Conservation (phyloP, 2,113 vertebrate genomes). For the Geococcyx californianus region DNA sequence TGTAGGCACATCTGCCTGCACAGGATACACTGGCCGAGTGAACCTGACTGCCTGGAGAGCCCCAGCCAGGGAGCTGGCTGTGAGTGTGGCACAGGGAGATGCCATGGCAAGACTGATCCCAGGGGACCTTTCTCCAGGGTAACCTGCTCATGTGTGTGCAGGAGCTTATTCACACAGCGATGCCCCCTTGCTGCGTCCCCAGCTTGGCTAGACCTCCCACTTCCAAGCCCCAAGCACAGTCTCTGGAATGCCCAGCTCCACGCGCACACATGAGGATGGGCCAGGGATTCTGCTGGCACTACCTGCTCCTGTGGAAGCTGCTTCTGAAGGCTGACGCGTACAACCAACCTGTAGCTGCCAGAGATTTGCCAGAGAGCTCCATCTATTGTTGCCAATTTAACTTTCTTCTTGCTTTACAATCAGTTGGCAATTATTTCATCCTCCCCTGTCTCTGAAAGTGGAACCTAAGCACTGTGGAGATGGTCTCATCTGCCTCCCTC, state of each 20-base stretch:
- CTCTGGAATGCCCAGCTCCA: not conserved
- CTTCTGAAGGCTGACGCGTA: not conserved
- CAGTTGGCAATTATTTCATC: not conserved
- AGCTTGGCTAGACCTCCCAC: not conserved
- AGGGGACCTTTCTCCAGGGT: not conserved
- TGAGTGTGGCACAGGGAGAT: not conserved
- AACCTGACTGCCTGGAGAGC: not conserved
- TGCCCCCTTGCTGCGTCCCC: not conserved
- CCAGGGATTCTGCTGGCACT: not conserved
- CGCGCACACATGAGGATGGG: rapidly evolving
- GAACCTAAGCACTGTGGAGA: not conserved
- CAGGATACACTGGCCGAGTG: not conserved
- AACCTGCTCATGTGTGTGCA: not conserved
- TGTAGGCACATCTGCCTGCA: not conserved
- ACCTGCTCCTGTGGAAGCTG: not conserved
- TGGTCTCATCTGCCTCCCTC: not conserved
- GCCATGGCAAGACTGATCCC: not conserved
- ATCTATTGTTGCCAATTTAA: not conserved
- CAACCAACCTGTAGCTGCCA: too few relatives aligned
- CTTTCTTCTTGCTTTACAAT: not conserved
- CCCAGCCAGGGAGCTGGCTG: not conserved
- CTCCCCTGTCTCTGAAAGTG: not conserved
- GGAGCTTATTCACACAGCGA: not conserved
- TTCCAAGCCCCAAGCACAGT: not conserved
- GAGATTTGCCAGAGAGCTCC: too few relatives aligned